Conservation (phyloP, 2,888 invertebrate species). For the Cheilosia variabilis region DNA sequence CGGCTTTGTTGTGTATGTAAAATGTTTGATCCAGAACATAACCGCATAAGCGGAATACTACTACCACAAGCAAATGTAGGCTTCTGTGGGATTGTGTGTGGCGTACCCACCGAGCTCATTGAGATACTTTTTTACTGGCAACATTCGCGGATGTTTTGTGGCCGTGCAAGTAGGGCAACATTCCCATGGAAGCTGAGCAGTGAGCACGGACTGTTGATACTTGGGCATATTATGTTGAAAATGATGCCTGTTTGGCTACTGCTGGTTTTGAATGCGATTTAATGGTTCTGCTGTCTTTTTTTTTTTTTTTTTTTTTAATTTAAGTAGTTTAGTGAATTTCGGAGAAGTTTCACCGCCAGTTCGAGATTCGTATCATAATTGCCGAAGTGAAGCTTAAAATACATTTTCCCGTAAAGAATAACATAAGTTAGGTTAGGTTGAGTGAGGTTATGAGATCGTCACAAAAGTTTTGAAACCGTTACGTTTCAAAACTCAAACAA, state of each 20-base stretch:
- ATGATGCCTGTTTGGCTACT: conserved; percentile 24
- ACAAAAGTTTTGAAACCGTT: too few relatives aligned
- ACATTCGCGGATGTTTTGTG: conserved; percentile 72
- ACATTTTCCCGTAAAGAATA: too few relatives aligned
- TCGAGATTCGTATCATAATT: too few relatives aligned
- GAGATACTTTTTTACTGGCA: conserved; percentile 59
- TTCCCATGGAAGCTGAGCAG: conserved; percentile 40
- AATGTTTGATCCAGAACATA: neutral
- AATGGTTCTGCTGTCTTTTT: conserved; percentile 4
- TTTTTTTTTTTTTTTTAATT: neutral
- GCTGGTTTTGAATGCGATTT: conserved; percentile 27
- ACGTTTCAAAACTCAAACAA: too few relatives aligned
- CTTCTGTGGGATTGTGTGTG: conserved; percentile 3
- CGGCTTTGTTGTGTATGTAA: conserved; percentile 39
- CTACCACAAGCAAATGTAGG: conserved; percentile 2
- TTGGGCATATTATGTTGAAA: conserved; percentile 8
- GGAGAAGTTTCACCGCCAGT: too few relatives aligned
- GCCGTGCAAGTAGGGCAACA: conserved; percentile 74
- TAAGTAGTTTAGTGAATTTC: neutral
- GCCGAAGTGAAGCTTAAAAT: too few relatives aligned
- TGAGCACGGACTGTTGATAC: conserved; percentile 14
- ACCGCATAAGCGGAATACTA: conserved; percentile 11
- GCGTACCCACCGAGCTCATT: conserved; percentile 23
- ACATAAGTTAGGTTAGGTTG: too few relatives aligned
- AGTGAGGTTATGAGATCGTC: too few relatives aligned